Evolutionary conservation across 2,797 vertebrate species (phyloP).

Genomic region (Garrulus glandarius): DNA sequence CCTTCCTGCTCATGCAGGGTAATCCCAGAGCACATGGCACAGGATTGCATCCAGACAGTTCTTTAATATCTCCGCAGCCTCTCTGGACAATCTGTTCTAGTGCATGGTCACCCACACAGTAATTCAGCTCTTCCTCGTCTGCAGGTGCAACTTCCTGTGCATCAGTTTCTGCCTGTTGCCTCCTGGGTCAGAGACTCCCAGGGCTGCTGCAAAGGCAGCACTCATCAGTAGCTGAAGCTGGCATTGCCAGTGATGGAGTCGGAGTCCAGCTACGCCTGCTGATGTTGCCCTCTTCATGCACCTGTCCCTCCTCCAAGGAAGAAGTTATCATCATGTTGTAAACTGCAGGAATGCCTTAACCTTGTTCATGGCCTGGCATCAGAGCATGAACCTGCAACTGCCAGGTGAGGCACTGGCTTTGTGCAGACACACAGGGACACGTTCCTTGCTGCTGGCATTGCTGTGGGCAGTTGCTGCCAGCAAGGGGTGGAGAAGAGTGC

Average conservation of each 20-base stretch:
- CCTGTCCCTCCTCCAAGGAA: neutral
- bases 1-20: neutral
- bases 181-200: neutral
- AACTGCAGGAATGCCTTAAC: neutral
- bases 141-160: neutral
- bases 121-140: neutral
- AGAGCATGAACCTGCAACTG: rapidly evolving
- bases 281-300: neutral
- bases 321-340: neutral
- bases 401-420: neutral
- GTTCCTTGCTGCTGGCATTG: neutral
- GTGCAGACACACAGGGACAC: rapidly evolving
- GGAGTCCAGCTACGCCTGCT: rapidly evolving
- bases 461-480: neutral
- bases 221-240: neutral
- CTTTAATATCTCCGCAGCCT: neutral
- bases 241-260: neutral
- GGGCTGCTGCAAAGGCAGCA: neutral
- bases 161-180: neutral
- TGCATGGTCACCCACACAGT: neutral
- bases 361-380: rapidly evolving
- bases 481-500: neutral
- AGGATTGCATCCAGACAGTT: neutral
- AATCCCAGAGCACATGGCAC: neutral
- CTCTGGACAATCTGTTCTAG: neutral